These are phyloP conservation scores for Trachelipus rathkii DNA, from an alignment of 1,140 invertebrate species.

Conservation along the genomic window DNA sequence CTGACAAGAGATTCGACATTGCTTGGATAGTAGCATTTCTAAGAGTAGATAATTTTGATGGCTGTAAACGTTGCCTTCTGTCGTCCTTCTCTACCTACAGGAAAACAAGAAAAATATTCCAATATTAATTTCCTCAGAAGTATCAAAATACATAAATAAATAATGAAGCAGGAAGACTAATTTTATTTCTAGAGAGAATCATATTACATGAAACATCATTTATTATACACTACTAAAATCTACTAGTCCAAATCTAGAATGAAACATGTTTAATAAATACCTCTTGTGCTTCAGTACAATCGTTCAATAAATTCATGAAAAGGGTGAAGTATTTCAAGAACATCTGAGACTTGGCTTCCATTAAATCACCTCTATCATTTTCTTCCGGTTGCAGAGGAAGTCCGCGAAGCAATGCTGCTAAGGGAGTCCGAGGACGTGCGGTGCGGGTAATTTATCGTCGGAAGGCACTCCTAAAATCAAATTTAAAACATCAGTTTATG, in stretches of 20 bases:
- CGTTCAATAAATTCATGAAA: slow-evolving; percentile 96
- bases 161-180: too few species aligned
- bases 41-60: slow-evolving; percentile 69
- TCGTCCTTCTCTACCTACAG: slow-evolving; percentile 59
- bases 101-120: too few species aligned
- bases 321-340: slow-evolving; percentile 95
- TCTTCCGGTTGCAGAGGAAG: slow-evolving; percentile 95
- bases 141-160: too few species aligned
- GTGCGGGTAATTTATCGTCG: too few species aligned
- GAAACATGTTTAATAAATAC: slow-evolving; percentile 46
- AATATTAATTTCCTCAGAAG: too few species aligned
- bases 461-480: slow-evolving; percentile 18
- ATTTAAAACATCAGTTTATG: too few species aligned
- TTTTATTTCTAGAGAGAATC: too few species aligned
- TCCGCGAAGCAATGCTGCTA: slow-evolving; percentile 83
- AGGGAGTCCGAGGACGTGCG: too few species aligned
- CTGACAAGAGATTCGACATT: slow-evolving; percentile 94
- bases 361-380: slow-evolving; percentile 90
- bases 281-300: slow-evolving; percentile 79
- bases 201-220: too few species aligned
- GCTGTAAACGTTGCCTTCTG: slow-evolving; percentile 56
- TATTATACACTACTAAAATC: too few species aligned
- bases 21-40: slow-evolving; percentile 88
- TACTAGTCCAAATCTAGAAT: too few species aligned
- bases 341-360: slow-evolving; percentile 96